Evolutionary conservation across 2,888 invertebrate species (phyloP), one percentile per base, ranked within the genome.

Genomic region (Rosalia funebris): DNA sequence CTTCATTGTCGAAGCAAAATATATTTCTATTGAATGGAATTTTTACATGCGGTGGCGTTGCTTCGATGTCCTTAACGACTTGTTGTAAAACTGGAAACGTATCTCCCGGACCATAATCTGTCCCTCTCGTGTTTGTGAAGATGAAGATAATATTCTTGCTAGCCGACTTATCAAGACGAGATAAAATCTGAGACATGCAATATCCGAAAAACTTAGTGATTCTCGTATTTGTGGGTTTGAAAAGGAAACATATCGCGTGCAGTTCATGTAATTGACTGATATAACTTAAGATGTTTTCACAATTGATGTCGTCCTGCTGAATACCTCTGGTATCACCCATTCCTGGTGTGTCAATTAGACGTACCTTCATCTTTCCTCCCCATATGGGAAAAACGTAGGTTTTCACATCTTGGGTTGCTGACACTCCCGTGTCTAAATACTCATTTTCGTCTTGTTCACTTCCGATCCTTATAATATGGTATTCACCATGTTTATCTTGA

Each of bases 1-100:
- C 70, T 61, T 79, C 79, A 61, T 79, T 79, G 52, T 80, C 80
- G 37, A 79, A 73, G 58, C 77, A 79, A 59, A 79, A 80, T 1
- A 74, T 70, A 45, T 80, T 80, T 1, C 71, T 65, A 3, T 68
- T 63, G 1, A 64, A 36, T 2, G 64, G 64, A 53, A 66, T 66
- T 17, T 58, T 48, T 1, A 73, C 74, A 45, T 70, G 34, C 1
- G 77, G 75, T 10, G 77, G 73, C 19, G 39, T 47, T 4, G 16
- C 61, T 48, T 17, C 62, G 3, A 78, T 71, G 1, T 73, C 71
- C 1, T 71, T 62, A 1, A 77, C 56, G 7, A 76, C 55, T 25
- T 66, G 67, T 56, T 68, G 64, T 20, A 79, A 62, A 20, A 70
- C 58, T 7, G 70, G 60, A 11, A 71, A 62, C 1, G 79, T 77